These are phyloP conservation scores for Petrolisthes cinctipes DNA, from an alignment of 2,888 invertebrate genomes.

Conservation along the genomic window DNA sequence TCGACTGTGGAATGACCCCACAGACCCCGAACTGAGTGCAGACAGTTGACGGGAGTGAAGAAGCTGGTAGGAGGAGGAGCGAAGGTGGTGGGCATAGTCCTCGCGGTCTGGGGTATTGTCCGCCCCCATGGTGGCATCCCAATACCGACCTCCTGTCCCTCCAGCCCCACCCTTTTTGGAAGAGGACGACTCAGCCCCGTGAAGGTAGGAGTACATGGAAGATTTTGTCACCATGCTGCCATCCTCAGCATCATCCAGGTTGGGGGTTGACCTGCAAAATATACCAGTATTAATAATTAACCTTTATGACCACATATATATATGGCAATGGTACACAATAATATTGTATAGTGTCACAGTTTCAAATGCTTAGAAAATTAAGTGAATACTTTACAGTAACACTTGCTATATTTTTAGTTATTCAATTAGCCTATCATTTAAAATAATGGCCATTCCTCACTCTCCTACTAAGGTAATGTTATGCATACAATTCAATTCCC, in stretches of 20 bases:
- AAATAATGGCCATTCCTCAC: too few relatives aligned
- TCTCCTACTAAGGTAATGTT: too few relatives aligned
- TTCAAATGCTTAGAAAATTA: too few relatives aligned
- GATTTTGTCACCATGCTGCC: conserved; percentile 62
- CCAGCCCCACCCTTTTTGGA: conserved; percentile 55
- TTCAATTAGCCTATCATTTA: too few relatives aligned
- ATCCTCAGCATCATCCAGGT: conserved; percentile 54
- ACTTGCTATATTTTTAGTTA: too few relatives aligned
- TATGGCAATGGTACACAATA: too few relatives aligned
- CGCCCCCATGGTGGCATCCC: conserved; percentile 66
- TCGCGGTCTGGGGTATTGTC: conserved; percentile 63
- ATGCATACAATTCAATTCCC: too few relatives aligned
- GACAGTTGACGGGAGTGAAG: conserved; percentile 65
- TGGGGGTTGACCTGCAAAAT: conserved; percentile 63
- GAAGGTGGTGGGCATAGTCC: conserved; percentile 66
- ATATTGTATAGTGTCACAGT: too few relatives aligned
- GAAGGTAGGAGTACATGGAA: conserved; percentile 68
- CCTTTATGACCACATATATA: too few relatives aligned
- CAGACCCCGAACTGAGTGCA: conserved; percentile 55
- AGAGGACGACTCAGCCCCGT: conserved; percentile 68
- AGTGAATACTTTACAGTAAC: too few relatives aligned
- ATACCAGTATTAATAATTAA: neutral
- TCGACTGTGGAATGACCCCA: conserved; percentile 58
- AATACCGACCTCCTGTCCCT: conserved; percentile 55
- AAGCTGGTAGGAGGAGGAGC: conserved; percentile 66